Percentiles rank a stretch among this genome's conserved stretches.
These are phyloP conservation scores for human DNA, from an alignment of 2,113 vertebrate species.

Conservation along the genomic window DNA sequence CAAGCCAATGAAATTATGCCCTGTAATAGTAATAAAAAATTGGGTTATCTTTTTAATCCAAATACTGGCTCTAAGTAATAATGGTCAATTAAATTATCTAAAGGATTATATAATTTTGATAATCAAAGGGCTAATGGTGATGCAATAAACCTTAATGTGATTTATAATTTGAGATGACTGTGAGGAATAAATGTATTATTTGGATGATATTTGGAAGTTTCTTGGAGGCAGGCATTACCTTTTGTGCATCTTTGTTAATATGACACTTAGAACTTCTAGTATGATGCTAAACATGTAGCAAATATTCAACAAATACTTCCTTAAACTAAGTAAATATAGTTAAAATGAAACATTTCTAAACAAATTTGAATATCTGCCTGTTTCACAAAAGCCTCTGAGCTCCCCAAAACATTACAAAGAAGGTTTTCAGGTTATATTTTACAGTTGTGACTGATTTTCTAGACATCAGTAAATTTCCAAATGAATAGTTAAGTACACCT, in stretches of 20 bases:
- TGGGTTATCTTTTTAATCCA: background rate
- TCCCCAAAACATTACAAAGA: background rate
- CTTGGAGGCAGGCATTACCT: background rate
- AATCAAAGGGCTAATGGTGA: background rate
- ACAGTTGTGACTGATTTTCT: background rate
- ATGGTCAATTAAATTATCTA: background rate
- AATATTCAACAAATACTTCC: background rate
- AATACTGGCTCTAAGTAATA: background rate
- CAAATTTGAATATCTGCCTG: background rate
- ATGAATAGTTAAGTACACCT: background rate
- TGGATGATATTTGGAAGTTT: background rate
- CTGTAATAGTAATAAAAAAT: background rate
- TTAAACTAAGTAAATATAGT: background rate
- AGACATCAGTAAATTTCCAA: conserved; percentile 29
- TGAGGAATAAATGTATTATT: background rate
- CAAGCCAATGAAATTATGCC: background rate
- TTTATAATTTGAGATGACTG: background rate
- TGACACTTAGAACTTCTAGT: background rate
- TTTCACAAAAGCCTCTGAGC: background rate
- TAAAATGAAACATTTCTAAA: conserved; percentile 3
- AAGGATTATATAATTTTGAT: background rate
- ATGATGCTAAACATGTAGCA: background rate
- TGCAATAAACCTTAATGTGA: background rate
- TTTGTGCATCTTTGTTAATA: background rate
- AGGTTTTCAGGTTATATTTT: background rate